Percentiles rank a stretch among this genome's conserved stretches.
Evolutionary conservation across 2,113 vertebrate species (phyloP).

Genomic region (Psittacus erithacus): DNA sequence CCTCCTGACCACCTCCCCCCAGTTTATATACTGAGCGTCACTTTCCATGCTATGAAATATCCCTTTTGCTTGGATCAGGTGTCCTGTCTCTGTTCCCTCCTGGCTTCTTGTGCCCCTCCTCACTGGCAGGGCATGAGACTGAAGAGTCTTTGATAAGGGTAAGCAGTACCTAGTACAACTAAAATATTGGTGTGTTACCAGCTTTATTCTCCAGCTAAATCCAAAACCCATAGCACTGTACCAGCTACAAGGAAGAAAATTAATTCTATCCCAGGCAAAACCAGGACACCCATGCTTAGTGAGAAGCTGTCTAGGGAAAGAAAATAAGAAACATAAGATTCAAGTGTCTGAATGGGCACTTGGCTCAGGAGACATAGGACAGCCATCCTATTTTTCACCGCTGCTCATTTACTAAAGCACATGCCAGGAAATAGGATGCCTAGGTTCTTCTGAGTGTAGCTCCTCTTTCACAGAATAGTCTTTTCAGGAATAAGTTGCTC

Average conservation of each 20-base stretch:
- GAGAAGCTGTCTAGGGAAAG: neutral
- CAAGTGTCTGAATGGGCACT: neutral
- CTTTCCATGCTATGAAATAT: neutral
- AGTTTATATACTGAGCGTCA: neutral
- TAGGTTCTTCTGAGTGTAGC: neutral
- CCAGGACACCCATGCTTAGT: neutral
- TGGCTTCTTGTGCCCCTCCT: neutral
- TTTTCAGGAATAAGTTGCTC: neutral
- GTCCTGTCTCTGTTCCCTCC: neutral
- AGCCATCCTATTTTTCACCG: neutral
- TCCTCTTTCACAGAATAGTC: neutral
- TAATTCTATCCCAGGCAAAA: neutral
- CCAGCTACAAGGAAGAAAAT: neutral
- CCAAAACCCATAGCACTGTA: neutral
- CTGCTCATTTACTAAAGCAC: neutral
- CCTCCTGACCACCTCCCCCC: neutral
- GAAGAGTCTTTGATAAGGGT: neutral
- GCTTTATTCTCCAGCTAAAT: neutral
- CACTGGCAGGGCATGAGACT: neutral
- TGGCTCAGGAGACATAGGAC: neutral
- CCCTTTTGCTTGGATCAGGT: neutral
- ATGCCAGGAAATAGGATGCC: neutral
- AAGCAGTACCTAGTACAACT: neutral
- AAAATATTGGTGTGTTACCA: accelerated
- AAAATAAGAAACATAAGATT: neutral